Percentiles rank a stretch among this genome's conserved stretches.
phyloP scores from a whole-genome alignment of 2,113 vertebrate species.

The Thamnophis sirtalis region DNA sequence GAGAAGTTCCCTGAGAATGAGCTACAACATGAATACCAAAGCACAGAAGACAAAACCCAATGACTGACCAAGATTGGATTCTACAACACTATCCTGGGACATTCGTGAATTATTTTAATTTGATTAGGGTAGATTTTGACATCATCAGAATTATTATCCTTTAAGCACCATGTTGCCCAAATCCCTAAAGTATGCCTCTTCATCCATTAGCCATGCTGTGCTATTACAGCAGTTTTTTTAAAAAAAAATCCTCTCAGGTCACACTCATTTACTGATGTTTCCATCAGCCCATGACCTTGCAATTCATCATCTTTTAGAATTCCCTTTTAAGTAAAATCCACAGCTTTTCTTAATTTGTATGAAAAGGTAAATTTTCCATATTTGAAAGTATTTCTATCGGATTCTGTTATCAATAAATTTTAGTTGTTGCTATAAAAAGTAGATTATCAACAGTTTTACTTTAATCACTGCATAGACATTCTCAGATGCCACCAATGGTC shows the following conservation, averaged over 20 bases:
- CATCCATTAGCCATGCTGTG: background rate
- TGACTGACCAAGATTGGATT: background rate
- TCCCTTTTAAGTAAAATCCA: background rate
- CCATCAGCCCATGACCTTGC: background rate
- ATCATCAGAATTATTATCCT: background rate
- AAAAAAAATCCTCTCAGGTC: background rate
- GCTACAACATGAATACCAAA: background rate
- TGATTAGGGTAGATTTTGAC: background rate
- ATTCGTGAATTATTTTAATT: background rate
- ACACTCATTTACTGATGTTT: background rate
- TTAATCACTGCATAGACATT: background rate
- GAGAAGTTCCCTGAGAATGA: background rate
- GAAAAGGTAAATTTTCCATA: background rate
- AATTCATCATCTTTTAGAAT: background rate
- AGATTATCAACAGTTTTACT: background rate
- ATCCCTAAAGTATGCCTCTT: background rate
- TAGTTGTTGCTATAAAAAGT: background rate
- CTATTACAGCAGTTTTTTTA: background rate
- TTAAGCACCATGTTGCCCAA: background rate
- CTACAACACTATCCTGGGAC: background rate
- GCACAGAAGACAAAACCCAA: background rate
- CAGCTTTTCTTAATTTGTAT: background rate
- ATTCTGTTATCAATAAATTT: too few species aligned
- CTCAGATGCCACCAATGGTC: background rate
- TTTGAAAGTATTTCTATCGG: background rate